Evolutionary conservation across 2,113 vertebrate species (phyloP), one percentile per base, ranked within the genome.

Genomic region (Brachionichthys hirsutus): DNA sequence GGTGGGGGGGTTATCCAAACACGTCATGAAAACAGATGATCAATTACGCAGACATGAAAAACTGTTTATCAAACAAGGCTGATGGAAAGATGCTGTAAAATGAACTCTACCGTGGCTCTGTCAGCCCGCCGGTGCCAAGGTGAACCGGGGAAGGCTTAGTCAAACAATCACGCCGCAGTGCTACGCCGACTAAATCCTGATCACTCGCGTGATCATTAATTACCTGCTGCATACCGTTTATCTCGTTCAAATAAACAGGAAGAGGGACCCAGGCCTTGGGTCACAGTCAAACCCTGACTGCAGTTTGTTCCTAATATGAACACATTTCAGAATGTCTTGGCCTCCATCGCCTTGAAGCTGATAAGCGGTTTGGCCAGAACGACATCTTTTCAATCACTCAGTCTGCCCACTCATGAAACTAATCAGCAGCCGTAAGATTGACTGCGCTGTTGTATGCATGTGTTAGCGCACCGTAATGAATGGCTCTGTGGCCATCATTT

Each of bases 201-300:
- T 80, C 85, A 84, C 67, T 35, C 85, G 60, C 50, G 45, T 6
- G 36, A 56, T 84, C 86, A 88, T 92, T 86, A 88, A 91, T 90
- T 85, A 90, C 75, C 54, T 51, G 81, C 59, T 76, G 76, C 44
- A 84, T 57, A 76, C 78, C 46, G 18, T 47, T 64, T 78, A 73
- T 80, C 56, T 66, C 85, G 77, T 84, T 87, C 78, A 92, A 91
- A 92, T 90, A 92, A 92, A 92, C 91, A 87, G 13, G 44, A 67
- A 70, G 63, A 61, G 61, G 46, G 60, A 53, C 49, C 67, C 14
- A 6, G 35, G 59, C 46, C 6, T 48, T 51, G 66, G 64, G 79
- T 46, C 72, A 63, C 36, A 72, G 62, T 55, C 70, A 62, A 35
- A 13, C 41, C 51, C 61, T 42, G 11, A 52, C 41, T 52, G 19